Base-by-base conservation (phyloP, 2,113 vertebrate genomes). In the Engystomops pustulosus region DNA sequence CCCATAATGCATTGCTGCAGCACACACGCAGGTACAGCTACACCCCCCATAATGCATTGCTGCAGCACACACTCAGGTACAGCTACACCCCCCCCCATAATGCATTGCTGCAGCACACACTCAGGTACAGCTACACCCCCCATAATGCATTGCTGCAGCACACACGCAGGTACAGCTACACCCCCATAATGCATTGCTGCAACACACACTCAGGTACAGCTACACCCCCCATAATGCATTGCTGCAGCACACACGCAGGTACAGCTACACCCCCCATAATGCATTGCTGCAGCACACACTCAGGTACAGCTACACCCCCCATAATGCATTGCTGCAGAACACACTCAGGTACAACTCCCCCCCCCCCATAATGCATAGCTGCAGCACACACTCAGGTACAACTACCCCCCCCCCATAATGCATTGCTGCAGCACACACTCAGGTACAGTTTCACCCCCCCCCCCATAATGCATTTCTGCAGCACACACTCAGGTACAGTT, bases 161-260 rank as follows among this genome's bases (percentile, higher is more conserved):
- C 75, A 83, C 86, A 0, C 87, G 95, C 88, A 96, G 95, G 95
- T 96, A 72, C 2, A 17, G 25, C 11, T 5, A 27, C 12, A 25
- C 53, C 27, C 12, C 55, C 11, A 60, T 60, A 0, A 12, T 27
- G 86, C 87, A 0, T 87, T 89, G 79, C 94, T 97, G 68, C 95
- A 96, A 89, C 94, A 91, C 75, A 83, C 86, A 0, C 87, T 95
- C 88, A 96, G 95, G 95, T 96, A 72, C 2, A 17, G 25, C 11
- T 5, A 27, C 12, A 25, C 53, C 27, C 12, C 55, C 11, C 23
- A 60, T 60, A 0, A 12, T 27, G 86, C 87, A 0, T 87, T 89
- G 79, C 94, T 97, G 68, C 95, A 96, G 89, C 94, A 91, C 75
- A 83, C 86, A 0, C 87, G 95, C 88, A 96, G 95, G 95, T 96